phyloP scores from a whole-genome alignment of 2,797 vertebrate species.

The Graptemys geographica region DNA sequence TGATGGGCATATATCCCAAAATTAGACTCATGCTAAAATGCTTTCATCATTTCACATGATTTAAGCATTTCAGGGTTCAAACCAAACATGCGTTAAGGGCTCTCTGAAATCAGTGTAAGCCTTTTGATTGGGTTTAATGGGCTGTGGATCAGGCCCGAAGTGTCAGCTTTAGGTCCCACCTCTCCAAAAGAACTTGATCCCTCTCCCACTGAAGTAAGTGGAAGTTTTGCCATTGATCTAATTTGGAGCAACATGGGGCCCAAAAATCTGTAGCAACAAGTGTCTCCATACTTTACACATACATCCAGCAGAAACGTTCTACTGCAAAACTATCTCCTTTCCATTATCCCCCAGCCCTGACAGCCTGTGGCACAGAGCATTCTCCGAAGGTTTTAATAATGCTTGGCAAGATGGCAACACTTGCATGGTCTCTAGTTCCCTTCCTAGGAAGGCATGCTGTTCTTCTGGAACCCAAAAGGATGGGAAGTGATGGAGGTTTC shows the following conservation, averaged over 20 bases:
- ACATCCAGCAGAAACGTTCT: background rate
- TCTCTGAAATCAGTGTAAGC: constrained; percentile 9
- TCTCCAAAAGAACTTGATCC: background rate
- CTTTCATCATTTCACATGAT: background rate
- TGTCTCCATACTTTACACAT: background rate
- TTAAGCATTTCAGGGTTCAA: background rate
- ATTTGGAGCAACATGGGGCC: background rate
- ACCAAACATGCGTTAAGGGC: background rate
- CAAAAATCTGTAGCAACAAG: background rate
- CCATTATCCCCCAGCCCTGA: background rate
- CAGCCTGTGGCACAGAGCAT: background rate
- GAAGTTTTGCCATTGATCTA: background rate
- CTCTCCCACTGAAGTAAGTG: background rate
- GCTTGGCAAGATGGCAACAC: background rate
- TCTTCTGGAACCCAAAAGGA: background rate
- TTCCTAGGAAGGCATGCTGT: background rate
- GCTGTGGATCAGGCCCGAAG: constrained; percentile 5
- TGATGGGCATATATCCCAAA: background rate
- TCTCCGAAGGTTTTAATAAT: background rate
- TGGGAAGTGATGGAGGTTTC: background rate
- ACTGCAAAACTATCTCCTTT: background rate
- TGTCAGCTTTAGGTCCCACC: background rate
- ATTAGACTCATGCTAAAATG: background rate
- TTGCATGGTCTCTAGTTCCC: background rate
- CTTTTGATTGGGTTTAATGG: constrained; percentile 31